Evolutionary conservation across 2,797 vertebrate species (phyloP).

Genomic region (Dryobates pubescens): DNA sequence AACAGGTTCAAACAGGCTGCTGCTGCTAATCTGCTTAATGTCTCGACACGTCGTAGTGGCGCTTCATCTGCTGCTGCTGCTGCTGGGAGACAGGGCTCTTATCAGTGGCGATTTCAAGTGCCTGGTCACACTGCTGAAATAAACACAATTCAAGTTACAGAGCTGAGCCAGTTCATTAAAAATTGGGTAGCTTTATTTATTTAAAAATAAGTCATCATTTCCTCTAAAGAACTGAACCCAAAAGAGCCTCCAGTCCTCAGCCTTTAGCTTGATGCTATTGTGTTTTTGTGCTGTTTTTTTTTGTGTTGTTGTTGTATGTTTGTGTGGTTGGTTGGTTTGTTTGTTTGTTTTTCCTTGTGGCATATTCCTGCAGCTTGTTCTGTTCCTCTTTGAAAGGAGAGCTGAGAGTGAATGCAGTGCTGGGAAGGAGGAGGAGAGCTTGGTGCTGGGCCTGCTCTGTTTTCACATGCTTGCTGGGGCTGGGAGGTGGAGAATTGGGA

Average conservation of each 20-base stretch:
- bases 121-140: background rate
- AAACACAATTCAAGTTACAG: background rate
- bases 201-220: background rate
- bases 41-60: background rate
- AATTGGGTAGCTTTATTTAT: background rate
- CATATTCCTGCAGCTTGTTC: rapidly evolving
- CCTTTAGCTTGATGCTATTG: background rate
- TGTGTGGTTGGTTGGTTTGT: too few species aligned
- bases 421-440: background rate
- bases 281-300: too few species aligned
- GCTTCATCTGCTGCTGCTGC: background rate
- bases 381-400: background rate
- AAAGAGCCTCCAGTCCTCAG: background rate
- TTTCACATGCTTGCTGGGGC: conserved; percentile 6
- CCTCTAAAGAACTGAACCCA: background rate
- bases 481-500: background rate
- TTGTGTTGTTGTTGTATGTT: too few species aligned
- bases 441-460: background rate
- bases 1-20: conserved; percentile 45
- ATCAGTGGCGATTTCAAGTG: background rate
- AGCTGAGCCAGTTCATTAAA: background rate
- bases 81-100: conserved; percentile 14
- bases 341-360: background rate
- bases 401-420: rapidly evolving
- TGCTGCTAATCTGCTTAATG: conserved; percentile 50